Percentiles rank a stretch among this genome's conserved stretches.
Evolutionary conservation across 2,888 invertebrate genomes (phyloP).

Genomic region (Liodrosophila aerea): DNA sequence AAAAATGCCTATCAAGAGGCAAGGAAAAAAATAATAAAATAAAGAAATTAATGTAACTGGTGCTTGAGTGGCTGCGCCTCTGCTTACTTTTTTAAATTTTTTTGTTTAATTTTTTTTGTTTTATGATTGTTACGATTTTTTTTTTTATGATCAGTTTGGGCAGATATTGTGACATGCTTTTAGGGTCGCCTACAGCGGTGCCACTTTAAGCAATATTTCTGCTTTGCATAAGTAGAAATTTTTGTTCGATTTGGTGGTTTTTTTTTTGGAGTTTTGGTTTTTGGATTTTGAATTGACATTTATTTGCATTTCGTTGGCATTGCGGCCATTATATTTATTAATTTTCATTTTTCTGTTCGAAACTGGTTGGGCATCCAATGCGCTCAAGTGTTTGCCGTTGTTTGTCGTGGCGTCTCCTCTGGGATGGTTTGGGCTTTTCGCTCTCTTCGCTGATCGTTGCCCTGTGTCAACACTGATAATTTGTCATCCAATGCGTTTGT

Average conservation of each 20-base stretch:
- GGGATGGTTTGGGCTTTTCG: constrained; percentile 11
- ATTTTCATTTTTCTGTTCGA: constrained; percentile 59
- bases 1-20: constrained; percentile 66
- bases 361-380: constrained; percentile 53
- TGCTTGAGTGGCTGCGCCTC: constrained; percentile 59
- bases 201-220: constrained; percentile 73
- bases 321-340: constrained; percentile 70
- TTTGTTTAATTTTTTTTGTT: constrained; percentile 22
- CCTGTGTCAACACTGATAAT: constrained; percentile 60
- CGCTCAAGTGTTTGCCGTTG: constrained; percentile 64
- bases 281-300: constrained; percentile 47
- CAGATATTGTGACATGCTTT: constrained; percentile 72
- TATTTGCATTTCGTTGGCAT: constrained; percentile 72
- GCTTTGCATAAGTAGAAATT: constrained; percentile 78
- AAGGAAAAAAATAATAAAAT: constrained; percentile 28
- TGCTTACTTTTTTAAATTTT: constrained; percentile 26
- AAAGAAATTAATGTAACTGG: constrained; percentile 69
- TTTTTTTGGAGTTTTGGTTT: constrained; percentile 18
- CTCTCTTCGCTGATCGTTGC: constrained; percentile 1
- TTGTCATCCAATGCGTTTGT: constrained; percentile 71
- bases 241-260: constrained; percentile 6
- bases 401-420: constrained; percentile 49
- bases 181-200: constrained; percentile 62
- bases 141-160: constrained; percentile 39
- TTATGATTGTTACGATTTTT: constrained; percentile 10